A percentile compares a stretch with the other conserved stretches of the same genome.
phyloP scores from a whole-genome alignment of 2,797 vertebrate genomes.

The Neoniphon sammara region DNA sequence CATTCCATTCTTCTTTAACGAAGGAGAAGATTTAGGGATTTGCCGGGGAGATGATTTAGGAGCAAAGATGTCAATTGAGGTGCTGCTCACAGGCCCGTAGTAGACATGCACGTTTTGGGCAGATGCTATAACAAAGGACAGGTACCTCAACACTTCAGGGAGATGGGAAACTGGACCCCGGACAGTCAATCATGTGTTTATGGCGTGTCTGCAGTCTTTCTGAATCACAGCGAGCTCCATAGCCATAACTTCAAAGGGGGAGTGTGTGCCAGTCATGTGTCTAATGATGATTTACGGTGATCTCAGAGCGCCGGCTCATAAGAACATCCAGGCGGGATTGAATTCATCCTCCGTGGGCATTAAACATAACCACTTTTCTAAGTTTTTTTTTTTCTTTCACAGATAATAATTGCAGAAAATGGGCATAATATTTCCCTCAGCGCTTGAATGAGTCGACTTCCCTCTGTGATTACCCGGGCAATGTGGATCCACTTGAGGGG shows the following conservation, averaged over 20 bases:
- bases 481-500: slow-evolving; percentile 62
- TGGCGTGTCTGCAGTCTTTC: slow-evolving; percentile 8
- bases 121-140: slow-evolving; percentile 7
- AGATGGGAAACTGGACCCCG: slow-evolving; percentile 22
- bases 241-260: slow-evolving; percentile 35
- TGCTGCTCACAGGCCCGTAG: slow-evolving; percentile 32
- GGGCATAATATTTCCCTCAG: slow-evolving; percentile 44
- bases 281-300: slow-evolving; percentile 21
- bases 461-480: slow-evolving; percentile 41
- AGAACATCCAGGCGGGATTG: slow-evolving; percentile 22
- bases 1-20: slow-evolving; percentile 48
- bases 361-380: slow-evolving; percentile 34
- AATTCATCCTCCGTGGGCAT: slow-evolving; percentile 24
- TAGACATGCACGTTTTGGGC: slow-evolving; percentile 24
- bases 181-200: slow-evolving; percentile 29
- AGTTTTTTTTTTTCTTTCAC: slow-evolving; percentile 21
- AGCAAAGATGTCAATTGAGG: slow-evolving; percentile 16
- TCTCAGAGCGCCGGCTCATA: slow-evolving; percentile 26
- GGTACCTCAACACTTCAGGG: slow-evolving; percentile 37
- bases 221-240: slow-evolving; percentile 25
- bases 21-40: slow-evolving; percentile 32
- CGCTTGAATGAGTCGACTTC: slow-evolving; percentile 26
- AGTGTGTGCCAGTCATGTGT: slow-evolving; percentile 11
- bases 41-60: slow-evolving; percentile 27
- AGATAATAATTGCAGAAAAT: slow-evolving; percentile 48